Percentiles rank a stretch among this genome's conserved stretches.
Conservation (phyloP, 2,888 invertebrate species). For the Ormyrus rosae region DNA sequence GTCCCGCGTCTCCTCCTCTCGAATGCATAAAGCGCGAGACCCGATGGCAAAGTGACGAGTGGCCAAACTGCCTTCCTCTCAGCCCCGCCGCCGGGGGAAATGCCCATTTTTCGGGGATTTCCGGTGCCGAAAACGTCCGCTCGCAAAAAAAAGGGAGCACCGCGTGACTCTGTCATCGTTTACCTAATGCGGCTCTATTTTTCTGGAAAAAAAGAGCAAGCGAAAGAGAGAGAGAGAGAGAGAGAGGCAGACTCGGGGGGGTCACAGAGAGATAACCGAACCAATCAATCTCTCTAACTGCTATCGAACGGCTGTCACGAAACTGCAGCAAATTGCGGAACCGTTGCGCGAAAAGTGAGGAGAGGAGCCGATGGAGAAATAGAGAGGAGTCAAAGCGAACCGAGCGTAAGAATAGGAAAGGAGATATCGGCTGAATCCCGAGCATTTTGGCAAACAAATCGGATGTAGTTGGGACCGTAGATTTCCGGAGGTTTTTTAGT, state of each 20-base stretch:
- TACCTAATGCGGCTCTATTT: constrained; percentile 57
- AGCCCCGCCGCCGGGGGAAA: neutral
- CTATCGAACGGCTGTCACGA: constrained; percentile 59
- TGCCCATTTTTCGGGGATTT: constrained; percentile 33
- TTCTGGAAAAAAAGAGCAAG: constrained; percentile 35
- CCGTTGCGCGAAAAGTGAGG: constrained; percentile 11
- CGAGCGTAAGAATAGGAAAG: constrained; percentile 23
- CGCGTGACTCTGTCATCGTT: constrained; percentile 43
- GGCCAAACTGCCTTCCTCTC: too few species aligned
- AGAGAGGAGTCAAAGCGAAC: neutral
- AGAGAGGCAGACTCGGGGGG: neutral
- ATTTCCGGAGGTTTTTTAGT: too few species aligned
- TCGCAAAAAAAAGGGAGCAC: neutral
- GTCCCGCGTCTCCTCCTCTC: neutral
- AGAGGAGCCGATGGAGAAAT: neutral
- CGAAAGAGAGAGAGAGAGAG: too few species aligned
- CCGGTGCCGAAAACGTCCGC: constrained; percentile 13
- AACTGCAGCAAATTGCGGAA: constrained; percentile 58
- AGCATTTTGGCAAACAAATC: too few species aligned
- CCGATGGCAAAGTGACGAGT: neutral
- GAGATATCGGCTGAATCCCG: too few species aligned
- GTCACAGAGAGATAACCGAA: constrained; percentile 54
- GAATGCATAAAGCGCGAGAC: constrained; percentile 2
- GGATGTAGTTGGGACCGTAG: too few species aligned
- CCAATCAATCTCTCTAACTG: constrained; percentile 60